phyloP scores from a whole-genome alignment of 2,888 invertebrate species.

The Acleris sparsana region DNA sequence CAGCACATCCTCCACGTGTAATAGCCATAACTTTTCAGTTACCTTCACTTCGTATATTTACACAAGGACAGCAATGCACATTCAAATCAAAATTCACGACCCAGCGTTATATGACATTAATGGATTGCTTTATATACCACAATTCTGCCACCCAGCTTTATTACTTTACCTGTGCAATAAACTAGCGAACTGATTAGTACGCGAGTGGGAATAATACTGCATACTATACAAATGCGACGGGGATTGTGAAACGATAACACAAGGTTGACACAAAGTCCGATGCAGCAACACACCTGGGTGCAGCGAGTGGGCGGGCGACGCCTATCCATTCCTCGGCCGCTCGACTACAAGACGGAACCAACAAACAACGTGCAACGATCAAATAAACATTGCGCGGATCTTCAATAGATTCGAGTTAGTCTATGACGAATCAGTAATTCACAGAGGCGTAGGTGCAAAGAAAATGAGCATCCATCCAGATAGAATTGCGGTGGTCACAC shows the following conservation, averaged over 20 bases:
- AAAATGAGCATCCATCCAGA: slow-evolving; percentile 4
- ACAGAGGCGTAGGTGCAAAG: neutral
- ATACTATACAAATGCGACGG: slow-evolving; percentile 47
- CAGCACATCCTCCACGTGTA: slow-evolving; percentile 34
- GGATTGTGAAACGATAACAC: slow-evolving; percentile 57
- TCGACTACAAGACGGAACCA: slow-evolving; percentile 53
- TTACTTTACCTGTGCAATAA: slow-evolving; percentile 4
- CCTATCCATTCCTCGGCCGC: slow-evolving; percentile 59
- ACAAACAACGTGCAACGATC: slow-evolving; percentile 57
- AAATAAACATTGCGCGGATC: slow-evolving; percentile 39
- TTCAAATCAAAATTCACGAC: neutral
- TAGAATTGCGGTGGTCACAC: neutral
- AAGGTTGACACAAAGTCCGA: slow-evolving; percentile 54
- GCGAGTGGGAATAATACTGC: slow-evolving; percentile 21
- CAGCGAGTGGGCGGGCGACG: slow-evolving; percentile 69
- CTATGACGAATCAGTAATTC: slow-evolving; percentile 15
- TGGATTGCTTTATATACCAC: neutral
- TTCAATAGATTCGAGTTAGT: slow-evolving; percentile 21
- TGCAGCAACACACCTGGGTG: slow-evolving; percentile 66
- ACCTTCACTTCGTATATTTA: no score
- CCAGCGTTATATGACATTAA: neutral
- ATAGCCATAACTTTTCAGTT: slow-evolving; percentile 2
- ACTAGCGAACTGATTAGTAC: slow-evolving; percentile 21
- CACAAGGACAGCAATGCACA: neutral
- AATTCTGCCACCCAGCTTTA: neutral